These are phyloP conservation scores for Albula goreensis DNA, from an alignment of 2,113 vertebrate species.

Conservation along the genomic window DNA sequence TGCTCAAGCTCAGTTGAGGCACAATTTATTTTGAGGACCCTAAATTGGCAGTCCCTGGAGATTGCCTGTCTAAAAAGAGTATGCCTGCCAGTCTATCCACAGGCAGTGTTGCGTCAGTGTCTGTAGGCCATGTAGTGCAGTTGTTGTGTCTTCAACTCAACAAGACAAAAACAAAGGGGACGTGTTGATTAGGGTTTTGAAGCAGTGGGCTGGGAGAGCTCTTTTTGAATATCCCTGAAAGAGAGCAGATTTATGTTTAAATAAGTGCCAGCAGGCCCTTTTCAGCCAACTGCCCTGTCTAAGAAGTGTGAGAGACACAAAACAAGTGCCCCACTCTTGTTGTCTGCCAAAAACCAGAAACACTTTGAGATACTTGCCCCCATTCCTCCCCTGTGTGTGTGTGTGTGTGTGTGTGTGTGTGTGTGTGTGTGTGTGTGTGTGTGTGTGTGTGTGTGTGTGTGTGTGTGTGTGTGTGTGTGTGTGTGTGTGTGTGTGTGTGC, in stretches of 20 bases:
- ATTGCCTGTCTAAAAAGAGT: neutral
- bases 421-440: too few relatives aligned
- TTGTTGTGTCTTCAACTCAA: conserved; percentile 2
- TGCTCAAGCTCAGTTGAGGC: neutral
- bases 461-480: too few relatives aligned
- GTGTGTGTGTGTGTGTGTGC: too few relatives aligned
- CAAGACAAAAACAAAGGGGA: conserved; percentile 28
- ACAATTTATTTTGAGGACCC: neutral
- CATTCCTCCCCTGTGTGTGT: too few relatives aligned
- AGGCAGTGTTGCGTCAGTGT: neutral
- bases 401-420: too few relatives aligned
- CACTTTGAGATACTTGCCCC: too few relatives aligned
- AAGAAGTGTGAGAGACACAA: too few relatives aligned
- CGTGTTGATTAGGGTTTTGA: neutral
- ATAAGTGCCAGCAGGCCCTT: too few relatives aligned
- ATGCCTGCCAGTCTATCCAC: neutral
- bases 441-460: too few relatives aligned
- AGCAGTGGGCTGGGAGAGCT: neutral
- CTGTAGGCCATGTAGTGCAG: neutral
- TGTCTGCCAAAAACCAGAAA: too few relatives aligned
- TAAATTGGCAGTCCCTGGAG: neutral
- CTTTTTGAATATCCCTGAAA: neutral
- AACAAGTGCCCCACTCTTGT: too few relatives aligned
- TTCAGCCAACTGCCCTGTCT: too few relatives aligned
- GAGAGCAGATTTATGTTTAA: neutral